Evolutionary conservation across 1,140 invertebrate species (phyloP).

Genomic region (Cotesia typhae): DNA sequence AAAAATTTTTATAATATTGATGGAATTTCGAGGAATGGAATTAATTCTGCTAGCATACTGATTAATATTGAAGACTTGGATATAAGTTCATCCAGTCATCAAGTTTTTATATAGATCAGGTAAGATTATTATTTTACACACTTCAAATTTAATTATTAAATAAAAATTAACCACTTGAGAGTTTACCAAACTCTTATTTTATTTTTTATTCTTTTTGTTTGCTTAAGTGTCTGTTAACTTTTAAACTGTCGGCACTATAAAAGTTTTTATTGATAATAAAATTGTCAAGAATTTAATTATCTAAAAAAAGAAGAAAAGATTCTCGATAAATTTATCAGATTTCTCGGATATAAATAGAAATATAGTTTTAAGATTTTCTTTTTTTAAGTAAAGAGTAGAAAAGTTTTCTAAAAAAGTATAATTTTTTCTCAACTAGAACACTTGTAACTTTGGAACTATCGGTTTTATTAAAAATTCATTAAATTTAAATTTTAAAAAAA

Average conservation of each 20-base stretch:
- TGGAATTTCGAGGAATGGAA: conserved; percentile 48
- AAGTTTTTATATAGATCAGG: conserved; percentile 60
- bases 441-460: too few relatives aligned
- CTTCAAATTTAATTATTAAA: not conserved
- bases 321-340: not conserved
- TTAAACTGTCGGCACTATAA: not conserved
- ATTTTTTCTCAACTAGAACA: too few relatives aligned
- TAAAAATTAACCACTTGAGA: too few relatives aligned
- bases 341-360: conserved; percentile 1
- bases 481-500: too few relatives aligned
- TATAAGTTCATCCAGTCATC: conserved; percentile 60
- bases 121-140: not conserved
- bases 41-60: conserved; percentile 61
- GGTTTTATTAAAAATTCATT: too few relatives aligned
- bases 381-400: too few relatives aligned
- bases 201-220: too few relatives aligned
- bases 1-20: conserved; percentile 57
- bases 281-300: too few relatives aligned
- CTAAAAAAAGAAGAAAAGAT: not conserved
- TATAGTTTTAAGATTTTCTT: not conserved
- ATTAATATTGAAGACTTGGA: conserved; percentile 63
- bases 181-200: too few relatives aligned
- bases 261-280: not conserved
- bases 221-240: too few relatives aligned
- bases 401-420: too few relatives aligned